Percentiles rank a stretch among this genome's conserved stretches.
Conservation (phyloP, 2,797 vertebrate species). For the Bucorvus abyssinicus region DNA sequence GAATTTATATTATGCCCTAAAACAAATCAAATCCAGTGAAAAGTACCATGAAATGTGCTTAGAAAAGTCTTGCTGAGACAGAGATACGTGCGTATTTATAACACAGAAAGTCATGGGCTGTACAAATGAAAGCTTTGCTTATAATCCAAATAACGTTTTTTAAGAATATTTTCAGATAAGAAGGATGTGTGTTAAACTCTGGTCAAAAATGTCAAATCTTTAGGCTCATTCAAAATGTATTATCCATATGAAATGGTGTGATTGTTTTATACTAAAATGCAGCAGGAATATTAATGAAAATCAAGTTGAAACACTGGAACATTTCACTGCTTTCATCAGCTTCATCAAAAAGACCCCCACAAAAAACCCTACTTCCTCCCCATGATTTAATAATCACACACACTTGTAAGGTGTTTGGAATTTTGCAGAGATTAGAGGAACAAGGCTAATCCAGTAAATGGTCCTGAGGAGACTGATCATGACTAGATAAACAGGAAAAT, state of each 20-base stretch:
- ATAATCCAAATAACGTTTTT: conserved; percentile 72
- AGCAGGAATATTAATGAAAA: conserved; percentile 59
- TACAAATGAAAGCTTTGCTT: conserved; percentile 70
- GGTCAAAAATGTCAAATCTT: conserved; percentile 60
- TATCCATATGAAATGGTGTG: conserved; percentile 42
- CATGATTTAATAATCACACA: conserved; percentile 19
- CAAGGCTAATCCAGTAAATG: background rate
- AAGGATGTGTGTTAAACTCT: conserved; percentile 56
- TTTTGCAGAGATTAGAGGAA: background rate
- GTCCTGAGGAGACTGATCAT: background rate
- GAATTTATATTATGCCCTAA: conserved; percentile 71
- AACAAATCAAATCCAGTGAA: conserved; percentile 70
- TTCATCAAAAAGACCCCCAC: background rate
- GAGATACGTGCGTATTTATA: conserved; percentile 70
- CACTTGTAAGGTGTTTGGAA: conserved; percentile 25
- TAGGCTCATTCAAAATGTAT: conserved; percentile 54
- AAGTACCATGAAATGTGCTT: conserved; percentile 65
- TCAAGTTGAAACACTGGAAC: background rate
- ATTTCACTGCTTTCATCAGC: conserved; percentile 14
- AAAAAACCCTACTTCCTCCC: background rate
- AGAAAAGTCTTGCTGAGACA: conserved; percentile 51
- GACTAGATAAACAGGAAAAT: background rate
- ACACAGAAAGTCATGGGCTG: conserved; percentile 56
- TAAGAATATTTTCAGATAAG: conserved; percentile 71
- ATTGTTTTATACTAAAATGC: conserved; percentile 39